Percentiles rank a stretch among this genome's conserved stretches.
Evolutionary conservation across 1,140 invertebrate genomes (phyloP).

Genomic region (Arctopsyche grandis): DNA sequence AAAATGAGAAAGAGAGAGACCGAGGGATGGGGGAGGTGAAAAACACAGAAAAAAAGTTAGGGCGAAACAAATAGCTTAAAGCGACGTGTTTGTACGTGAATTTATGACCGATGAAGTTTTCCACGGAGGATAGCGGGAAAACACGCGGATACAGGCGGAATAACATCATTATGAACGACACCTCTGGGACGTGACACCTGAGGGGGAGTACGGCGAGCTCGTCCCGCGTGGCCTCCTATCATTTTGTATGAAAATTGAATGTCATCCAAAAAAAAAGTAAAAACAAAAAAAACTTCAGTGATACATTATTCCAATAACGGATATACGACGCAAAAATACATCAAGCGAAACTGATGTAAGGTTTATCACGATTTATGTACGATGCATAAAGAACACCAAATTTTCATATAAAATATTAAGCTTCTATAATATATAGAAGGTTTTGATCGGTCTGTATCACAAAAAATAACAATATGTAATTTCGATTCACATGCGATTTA

Average conservation of each 20-base stretch:
- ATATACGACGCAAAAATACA: not conserved
- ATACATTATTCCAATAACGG: too few relatives aligned
- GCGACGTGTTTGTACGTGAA: slow-evolving; percentile 51
- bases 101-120: slow-evolving; percentile 51
- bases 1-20: slow-evolving; percentile 23
- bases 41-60: slow-evolving; percentile 23
- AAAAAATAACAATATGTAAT: too few relatives aligned
- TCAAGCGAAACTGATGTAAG: not conserved
- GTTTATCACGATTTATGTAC: slow-evolving; percentile 21
- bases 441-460: too few relatives aligned
- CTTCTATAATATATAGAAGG: too few relatives aligned
- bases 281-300: slow-evolving; percentile 6
- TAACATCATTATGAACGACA: slow-evolving; percentile 53
- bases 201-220: slow-evolving; percentile 16
- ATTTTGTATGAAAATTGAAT: slow-evolving; percentile 50
- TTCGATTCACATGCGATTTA: too few relatives aligned
- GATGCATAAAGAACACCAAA: slow-evolving; percentile 16
- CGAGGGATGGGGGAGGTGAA: not conserved
- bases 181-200: slow-evolving; percentile 43
- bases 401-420: slow-evolving; percentile 45
- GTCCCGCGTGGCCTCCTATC: slow-evolving; percentile 23
- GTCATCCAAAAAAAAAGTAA: slow-evolving; percentile 35
- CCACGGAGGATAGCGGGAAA: slow-evolving; percentile 40
- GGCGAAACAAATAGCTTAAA: slow-evolving; percentile 51
- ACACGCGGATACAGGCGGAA: slow-evolving; percentile 49